These are phyloP conservation scores for Acleris literana DNA, from an alignment of 2,888 invertebrate species.

Conservation along the genomic window DNA sequence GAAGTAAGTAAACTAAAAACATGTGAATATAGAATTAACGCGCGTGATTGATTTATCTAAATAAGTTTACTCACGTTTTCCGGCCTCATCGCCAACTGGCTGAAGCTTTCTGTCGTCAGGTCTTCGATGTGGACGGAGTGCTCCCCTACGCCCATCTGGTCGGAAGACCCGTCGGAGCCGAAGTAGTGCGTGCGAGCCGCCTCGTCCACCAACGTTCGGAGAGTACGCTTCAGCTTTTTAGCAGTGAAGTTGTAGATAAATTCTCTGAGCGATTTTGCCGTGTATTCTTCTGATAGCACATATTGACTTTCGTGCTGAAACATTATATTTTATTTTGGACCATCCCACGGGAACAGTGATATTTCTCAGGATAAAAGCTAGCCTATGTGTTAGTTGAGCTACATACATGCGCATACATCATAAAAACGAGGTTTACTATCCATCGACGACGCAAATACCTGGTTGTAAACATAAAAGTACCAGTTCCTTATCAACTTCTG, in stretches of 20 bases:
- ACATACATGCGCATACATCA: too few relatives aligned
- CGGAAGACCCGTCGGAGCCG: conserved; percentile 52
- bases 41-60: not conserved
- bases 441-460: too few relatives aligned
- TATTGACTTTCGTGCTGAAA: conserved; percentile 88
- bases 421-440: too few relatives aligned
- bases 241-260: conserved; percentile 82
- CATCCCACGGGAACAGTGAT: too few relatives aligned
- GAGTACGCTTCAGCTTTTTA: conserved; percentile 63
- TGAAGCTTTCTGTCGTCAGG: conserved; percentile 86
- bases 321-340: conserved; percentile 23
- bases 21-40: too few relatives aligned
- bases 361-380: too few relatives aligned
- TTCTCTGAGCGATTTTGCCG: conserved; percentile 73
- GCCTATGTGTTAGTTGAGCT: too few relatives aligned
- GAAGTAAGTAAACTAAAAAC: too few relatives aligned
- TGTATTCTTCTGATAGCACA: conserved; percentile 81
- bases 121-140: conserved; percentile 84
- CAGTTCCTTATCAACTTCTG: too few relatives aligned
- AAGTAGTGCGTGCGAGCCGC: conserved; percentile 74
- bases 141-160: conserved; percentile 46
- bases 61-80: conserved; percentile 77
- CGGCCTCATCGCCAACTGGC: conserved; percentile 83
- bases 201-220: conserved; percentile 65
- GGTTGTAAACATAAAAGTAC: too few relatives aligned